Evolutionary conservation across 92 coral and sea anemone species (phyloP), one percentile per base, ranked within the genome.

Genomic region (Epizoanthus scotinus): DNA sequence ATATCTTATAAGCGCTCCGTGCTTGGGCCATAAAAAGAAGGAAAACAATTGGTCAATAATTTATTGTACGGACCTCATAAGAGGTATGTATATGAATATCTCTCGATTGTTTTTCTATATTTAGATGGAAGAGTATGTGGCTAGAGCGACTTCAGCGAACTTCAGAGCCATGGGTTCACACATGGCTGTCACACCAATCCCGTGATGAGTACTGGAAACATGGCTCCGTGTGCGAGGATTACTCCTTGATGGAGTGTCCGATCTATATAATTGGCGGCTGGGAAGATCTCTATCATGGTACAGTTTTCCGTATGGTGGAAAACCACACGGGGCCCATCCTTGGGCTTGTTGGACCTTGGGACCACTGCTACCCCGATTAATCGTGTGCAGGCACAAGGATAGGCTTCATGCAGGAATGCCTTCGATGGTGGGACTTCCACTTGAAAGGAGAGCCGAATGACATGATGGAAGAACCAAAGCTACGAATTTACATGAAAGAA

Each of bases 201-300:
- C 88, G 91, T 54, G 91, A 90, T 60, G 67, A 78, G 10, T 90
- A 84, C 83, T 90, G 94, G 94, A 71, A 87, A 71, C 91, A 90
- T 53, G 94, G 84, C n/a, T 90, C 94, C 54, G 60, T 87, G 7
- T 66, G 87, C 31, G 94, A 84, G 68, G 87, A 90, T 67, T 87
- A 78, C 77, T 18, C 87, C 69, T 62, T 77, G 73, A 54, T 90
- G 63, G 63, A 63, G 44, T 90, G 94, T 20, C 91, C 87, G 8
- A 89, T 90, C 69, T 88, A 78, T 24, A 85, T 87, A 20, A 78
- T 90, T 26, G 94, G 94, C 3, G 94, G 94, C 24, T 90, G 90
- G 84, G 69, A 77, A 12, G 94, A 90, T 53, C 63, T 83, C 27
- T 90, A 84, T 70, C 73, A 67, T 20, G 86, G 84, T 28, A 42